Percentiles rank a stretch among this genome's conserved stretches.
Conservation (phyloP, 2,888 invertebrate genomes). For the Synergus umbraculus region DNA sequence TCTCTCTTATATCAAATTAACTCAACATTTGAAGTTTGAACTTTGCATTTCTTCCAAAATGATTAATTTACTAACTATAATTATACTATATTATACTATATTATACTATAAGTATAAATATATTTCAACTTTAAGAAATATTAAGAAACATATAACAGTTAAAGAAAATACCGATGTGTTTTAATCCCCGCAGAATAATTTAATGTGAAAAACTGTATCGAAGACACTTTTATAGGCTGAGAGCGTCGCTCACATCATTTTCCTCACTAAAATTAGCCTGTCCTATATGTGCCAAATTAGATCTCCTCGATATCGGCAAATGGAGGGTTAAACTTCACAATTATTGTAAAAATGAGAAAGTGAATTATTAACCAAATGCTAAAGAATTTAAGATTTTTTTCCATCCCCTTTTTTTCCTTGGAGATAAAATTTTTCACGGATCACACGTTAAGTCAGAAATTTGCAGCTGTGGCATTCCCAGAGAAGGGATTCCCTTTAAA, state of each 20-base stretch:
- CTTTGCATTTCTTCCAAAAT: neutral
- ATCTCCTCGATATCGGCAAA: constrained; percentile 15
- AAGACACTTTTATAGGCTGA: constrained; percentile 20
- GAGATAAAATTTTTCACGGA: neutral
- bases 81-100: too few relatives aligned
- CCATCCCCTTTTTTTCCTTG: neutral
- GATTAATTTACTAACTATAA: neutral
- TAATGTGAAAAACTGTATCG: neutral
- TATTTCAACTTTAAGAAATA: neutral
- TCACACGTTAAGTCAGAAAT: constrained; percentile 8
- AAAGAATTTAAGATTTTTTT: neutral
- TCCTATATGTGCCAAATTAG: constrained; percentile 30
- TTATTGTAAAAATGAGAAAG: neutral
- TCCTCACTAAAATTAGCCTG: constrained; percentile 23
- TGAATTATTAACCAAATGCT: neutral
- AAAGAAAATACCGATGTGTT: neutral
- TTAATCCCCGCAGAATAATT: neutral
- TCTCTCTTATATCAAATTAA: neutral
- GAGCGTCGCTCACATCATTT: constrained; percentile 25
- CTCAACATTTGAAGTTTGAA: neutral
- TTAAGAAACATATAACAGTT: neutral
- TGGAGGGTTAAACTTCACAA: neutral
- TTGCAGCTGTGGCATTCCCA: neutral
- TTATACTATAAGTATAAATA: neutral
- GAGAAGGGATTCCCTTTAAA: neutral